These are phyloP conservation scores for Erethizon dorsatum DNA, from an alignment of 2,797 vertebrate genomes.

Conservation along the genomic window DNA sequence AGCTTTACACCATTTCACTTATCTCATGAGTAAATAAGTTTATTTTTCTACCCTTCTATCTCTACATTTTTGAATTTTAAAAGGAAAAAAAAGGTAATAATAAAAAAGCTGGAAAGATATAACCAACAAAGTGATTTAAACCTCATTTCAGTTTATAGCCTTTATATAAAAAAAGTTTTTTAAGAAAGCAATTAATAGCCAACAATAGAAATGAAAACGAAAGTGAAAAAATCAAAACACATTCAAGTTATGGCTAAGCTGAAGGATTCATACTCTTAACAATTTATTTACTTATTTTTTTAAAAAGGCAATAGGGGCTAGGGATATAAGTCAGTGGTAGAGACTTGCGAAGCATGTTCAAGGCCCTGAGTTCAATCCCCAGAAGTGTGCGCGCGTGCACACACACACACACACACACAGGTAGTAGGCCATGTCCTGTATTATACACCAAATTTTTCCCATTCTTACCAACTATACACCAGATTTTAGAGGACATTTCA, in stretches of 20 bases:
- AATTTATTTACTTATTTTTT: not conserved
- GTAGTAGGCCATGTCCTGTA: not conserved
- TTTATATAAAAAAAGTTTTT: conserved; percentile 23
- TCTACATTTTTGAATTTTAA: conserved; percentile 41
- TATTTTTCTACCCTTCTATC: conserved; percentile 2
- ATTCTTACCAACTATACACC: conserved; percentile 24
- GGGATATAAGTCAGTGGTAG: not conserved
- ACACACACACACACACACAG: not conserved
- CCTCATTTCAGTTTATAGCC: not conserved
- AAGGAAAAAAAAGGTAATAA: not conserved
- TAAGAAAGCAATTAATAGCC: conserved; percentile 6
- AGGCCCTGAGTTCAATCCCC: not conserved
- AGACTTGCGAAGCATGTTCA: not conserved
- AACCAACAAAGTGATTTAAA: conserved; percentile 21
- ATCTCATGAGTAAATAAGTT: conserved; percentile 12
- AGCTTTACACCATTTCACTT: conserved; percentile 12
- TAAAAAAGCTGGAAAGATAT: not conserved
- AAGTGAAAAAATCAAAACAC: not conserved
- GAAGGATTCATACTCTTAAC: conserved; percentile 1
- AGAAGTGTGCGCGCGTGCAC: not conserved
- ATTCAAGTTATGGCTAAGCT: not conserved
- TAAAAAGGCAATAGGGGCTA: not conserved
- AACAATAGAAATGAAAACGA: not conserved
- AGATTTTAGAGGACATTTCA: conserved; percentile 8
- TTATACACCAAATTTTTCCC: not conserved